phyloP scores from a whole-genome alignment of 2,888 invertebrate genomes.

The Hyposoter didymator region DNA sequence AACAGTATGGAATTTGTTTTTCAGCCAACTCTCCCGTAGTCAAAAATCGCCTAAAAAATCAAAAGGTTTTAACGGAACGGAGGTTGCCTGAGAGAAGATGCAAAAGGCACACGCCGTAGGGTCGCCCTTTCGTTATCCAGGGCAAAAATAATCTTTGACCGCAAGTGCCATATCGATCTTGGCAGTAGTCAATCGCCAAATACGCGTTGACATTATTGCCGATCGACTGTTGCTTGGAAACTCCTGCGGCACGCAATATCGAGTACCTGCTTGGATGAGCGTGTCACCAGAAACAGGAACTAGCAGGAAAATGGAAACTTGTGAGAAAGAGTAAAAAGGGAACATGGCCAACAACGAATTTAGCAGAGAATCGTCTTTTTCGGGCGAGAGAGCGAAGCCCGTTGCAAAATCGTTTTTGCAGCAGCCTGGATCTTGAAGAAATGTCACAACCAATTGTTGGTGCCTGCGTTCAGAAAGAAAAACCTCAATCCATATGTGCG shows the following conservation, averaged over 20 bases:
- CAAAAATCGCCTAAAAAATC: neutral
- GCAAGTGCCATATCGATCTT: neutral
- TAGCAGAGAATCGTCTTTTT: too few relatives aligned
- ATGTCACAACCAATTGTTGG: too few relatives aligned
- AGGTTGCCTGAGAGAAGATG: neutral
- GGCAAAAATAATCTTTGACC: neutral
- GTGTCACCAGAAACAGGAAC: neutral
- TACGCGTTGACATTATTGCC: neutral
- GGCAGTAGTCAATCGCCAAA: neutral
- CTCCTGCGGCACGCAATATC: neutral
- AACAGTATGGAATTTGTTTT: neutral
- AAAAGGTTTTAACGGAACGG: too few relatives aligned
- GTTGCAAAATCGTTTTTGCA: too few relatives aligned
- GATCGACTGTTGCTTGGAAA: slow-evolving; percentile 5
- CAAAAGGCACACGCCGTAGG: neutral
- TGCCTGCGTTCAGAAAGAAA: too few relatives aligned
- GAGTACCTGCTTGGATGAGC: neutral
- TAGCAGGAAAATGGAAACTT: too few relatives aligned
- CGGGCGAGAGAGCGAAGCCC: too few relatives aligned
- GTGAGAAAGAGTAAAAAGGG: too few relatives aligned
- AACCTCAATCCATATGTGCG: neutral
- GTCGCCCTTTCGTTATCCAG: neutral
- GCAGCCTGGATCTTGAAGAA: too few relatives aligned
- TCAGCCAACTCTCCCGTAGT: neutral
- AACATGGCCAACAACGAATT: too few relatives aligned